A percentile compares a stretch with the other conserved stretches of the same genome.
These are phyloP conservation scores for Neodon shergylaensis DNA, from an alignment of 2,113 vertebrate genomes.

Conservation along the genomic window DNA sequence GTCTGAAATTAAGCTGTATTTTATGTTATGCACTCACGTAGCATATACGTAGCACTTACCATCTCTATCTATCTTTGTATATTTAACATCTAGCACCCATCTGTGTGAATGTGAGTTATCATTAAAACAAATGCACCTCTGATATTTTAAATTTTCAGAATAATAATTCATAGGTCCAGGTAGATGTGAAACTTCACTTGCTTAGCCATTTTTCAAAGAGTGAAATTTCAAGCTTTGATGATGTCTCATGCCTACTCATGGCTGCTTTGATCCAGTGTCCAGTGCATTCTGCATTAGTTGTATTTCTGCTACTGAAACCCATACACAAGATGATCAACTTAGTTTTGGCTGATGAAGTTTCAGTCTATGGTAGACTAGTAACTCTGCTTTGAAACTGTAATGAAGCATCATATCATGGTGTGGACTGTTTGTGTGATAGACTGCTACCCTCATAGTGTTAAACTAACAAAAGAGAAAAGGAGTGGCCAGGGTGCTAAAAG, in stretches of 20 bases:
- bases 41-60: not conserved
- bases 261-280: not conserved
- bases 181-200: not conserved
- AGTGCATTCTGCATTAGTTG: not conserved
- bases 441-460: too few relatives aligned
- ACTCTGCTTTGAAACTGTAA: not conserved
- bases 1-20: not conserved
- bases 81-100: not conserved
- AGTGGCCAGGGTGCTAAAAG: not conserved
- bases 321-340: not conserved
- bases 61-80: not conserved
- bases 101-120: not conserved
- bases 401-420: not conserved
- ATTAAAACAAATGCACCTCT: conserved; percentile 15
- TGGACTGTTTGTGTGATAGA: too few relatives aligned
- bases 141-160: conserved; percentile 39
- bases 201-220: not conserved
- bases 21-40: not conserved
- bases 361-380: not conserved
- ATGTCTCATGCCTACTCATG: not conserved
- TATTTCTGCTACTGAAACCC: not conserved
- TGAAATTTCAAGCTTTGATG: not conserved
- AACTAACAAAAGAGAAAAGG: not conserved
- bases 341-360: not conserved
- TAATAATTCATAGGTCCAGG: not conserved